Base-by-base conservation (phyloP, 2,888 invertebrate species). In the Acrocyrtus sp. region DNA sequence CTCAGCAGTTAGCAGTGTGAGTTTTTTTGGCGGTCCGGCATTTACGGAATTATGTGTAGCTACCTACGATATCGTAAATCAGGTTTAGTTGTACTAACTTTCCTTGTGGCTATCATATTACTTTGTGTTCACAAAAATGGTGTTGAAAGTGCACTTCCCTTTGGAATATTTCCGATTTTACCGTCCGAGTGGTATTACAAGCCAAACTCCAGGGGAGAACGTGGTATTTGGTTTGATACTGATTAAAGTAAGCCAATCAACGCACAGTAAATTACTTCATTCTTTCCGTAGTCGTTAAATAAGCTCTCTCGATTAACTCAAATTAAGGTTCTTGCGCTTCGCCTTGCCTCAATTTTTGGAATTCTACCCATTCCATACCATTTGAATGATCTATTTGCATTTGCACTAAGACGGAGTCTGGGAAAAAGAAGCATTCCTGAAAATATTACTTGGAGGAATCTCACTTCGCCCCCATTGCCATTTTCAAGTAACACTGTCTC, bases 171-270 rank as follows among this genome's bases (percentile, higher is more conserved):
- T 41, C 78, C 78, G 1, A 60, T 78, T 5, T 24, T 78, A 1
- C 65, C 75, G 0, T 63, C 78, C 2, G 77, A 69, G 2, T 78
- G 78, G 78, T 78, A 78, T 19, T 74, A 73, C 39, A 78, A 78
- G 43, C 78, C 78, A 6, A 72, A 60, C n/a, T 19, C 78, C 78
- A 0, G 54, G 56, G 15, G 77, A 77, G 65, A 63, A 68, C 2
- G 70, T 78, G 21, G 68, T 78, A 10, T 53, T 78, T 12, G 78
- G 78, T 6, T 26, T 78, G 0, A 60, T 75, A 21, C 58, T 77
- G n/a, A 74, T 78, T 2, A 78, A 78, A 29, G 78, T 78, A 69
- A 4, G 54, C 6, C 10, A 47, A 15, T 4, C 39, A 17, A n/a
- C 19, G n/a, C 2, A 22, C 2, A 43, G 19, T 51, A 4, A n/a